Base-by-base conservation (phyloP, 1,140 invertebrate genomes). In the Sitophilus oryzae region DNA sequence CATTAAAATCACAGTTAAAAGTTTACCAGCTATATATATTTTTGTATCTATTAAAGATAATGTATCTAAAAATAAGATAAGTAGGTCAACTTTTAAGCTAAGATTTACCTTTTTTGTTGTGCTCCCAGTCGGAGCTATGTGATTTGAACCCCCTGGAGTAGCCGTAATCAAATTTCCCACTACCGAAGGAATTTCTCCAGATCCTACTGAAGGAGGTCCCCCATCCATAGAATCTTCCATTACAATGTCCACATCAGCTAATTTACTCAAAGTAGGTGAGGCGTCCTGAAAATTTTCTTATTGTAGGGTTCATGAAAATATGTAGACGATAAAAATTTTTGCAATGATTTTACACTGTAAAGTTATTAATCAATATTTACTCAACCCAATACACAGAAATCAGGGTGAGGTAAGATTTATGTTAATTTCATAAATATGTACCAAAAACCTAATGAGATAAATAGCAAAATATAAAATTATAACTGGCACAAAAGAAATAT, bases 161-260 rank as follows among this genome's bases (percentile, higher is more conserved):
- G 36, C 41, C 16, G 46, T 47, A 41, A 47, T 35, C 23, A 55
- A 47, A 48, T 43, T 55, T 35, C 46, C 46, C 18, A 66, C 57
- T 57, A 72, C 70, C 25, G 73, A 72, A 6, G 74, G 71, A 25
- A 80, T 73, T 47, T 86, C 85, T 54, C 77, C 76, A 20, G 86
- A 86, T 60, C 82, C 83, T 16, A 86, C 79, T 34, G 85, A 87
- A 22, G 83, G 85, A 61, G 83, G 85, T 59, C 80, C 83, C 45
- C 83, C 83, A 69, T 86, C 83, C 69, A 84, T 70, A 0, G 84
- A 86, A 66, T 86, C 83, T 61, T 86, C 84, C 61, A 81, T 75
- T 45, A 82, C 67, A 47, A 79, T 72, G 50, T 82, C 73, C 54
- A 77, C 75, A 68, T 83, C 81, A 22, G 77, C 74, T 70, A 79